Evolutionary conservation across 2,797 vertebrate species (phyloP), one percentile per base, ranked within the genome.

Genomic region (Acrossocheilus wenchowensis): DNA sequence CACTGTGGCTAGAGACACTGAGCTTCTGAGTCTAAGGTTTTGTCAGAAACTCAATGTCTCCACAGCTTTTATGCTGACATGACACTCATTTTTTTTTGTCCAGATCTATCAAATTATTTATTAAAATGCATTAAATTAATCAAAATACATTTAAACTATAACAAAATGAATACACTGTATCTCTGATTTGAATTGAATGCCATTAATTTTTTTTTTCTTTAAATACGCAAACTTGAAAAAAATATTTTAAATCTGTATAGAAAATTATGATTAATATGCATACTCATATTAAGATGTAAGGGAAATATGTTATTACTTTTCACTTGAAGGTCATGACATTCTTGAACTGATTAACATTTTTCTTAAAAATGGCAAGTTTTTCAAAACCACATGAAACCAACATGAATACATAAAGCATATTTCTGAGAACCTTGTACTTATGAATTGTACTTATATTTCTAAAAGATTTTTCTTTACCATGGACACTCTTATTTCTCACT

Each of bases 361-460:
- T 21, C 26, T 34, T 52, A 1, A 52, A 50, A 50, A 75, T 30
- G 12, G 43, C 2, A 30, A 0, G 5, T 78, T 78, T 78, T 78
- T 78, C 30, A 78, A 57, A 39, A 57, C 34, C 75, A 39, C 19
- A 78, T 39, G 75, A 78, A 78, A 57, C 34, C 75, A 39, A 54
- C 30, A 54, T 23, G 2, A 77, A 54, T 36, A 36, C 30, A 23
- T 14, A 54, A 19, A 57, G 30, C 34, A 26, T 15, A 26, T 62
- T 78, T 79, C 23, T 79, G 36, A 60, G 52, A 57, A 60, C 12
- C 52, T 78, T 7, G 34, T 54, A 60, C 23, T 19, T 26, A 26
- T 26, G 26, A 26, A 26, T 26, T 11, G 8, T 12, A 64, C 6
- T 43, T 45, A 64, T 26, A 64, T 64, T 79, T 78, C 10, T 62